Base-by-base conservation (phyloP, 2,797 vertebrate genomes). In the Numenius phaeopus region DNA sequence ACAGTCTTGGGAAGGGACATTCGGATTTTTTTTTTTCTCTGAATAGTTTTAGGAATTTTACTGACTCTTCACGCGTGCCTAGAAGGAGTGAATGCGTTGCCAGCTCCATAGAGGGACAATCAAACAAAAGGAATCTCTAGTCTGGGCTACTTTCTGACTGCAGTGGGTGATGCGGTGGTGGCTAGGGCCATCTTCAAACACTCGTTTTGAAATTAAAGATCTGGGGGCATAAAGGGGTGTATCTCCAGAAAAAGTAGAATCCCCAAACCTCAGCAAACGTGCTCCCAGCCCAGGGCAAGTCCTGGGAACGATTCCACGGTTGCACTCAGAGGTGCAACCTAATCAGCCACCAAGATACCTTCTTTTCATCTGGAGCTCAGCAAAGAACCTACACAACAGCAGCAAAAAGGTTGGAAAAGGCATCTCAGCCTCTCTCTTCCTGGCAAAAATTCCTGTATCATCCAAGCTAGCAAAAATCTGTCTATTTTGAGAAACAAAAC, bases 401-500 rank as follows among this genome's bases (percentile, higher is more conserved):
- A 89, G 65, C 61, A 54, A 67, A 67, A 52, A 85, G 65, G 37
- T 76, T 92, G 65, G 15, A 75, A 55, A 84, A 86, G 34, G 76
- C 82, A 84, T 52, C 66, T 82, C 77, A 59, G 79, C 58, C 64
- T 81, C 37, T 39, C 61, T 69, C 30, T 75, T 37, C 34, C 77
- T 84, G 72, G 79, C 82, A 92, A 78, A 84, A 94, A 34, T 20
- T 89, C 40, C 71, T 54, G 34, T 50, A 59, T 71, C 77, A 52
- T 54, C 47, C 47, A 29, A 90, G 65, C 69, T 66, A 73, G 86
- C 44, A 87, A 80, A 80, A 88, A 86, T 88, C 65, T 47, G 47
- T 50, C 52, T 89, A 76, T 52, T 93, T 84, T 52, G 83, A 77
- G 67, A 84, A 95, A 90, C 80, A 84, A 83, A 81, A 83, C 23